A percentile compares a stretch with the other conserved stretches of the same genome.
Evolutionary conservation across 2,113 vertebrate genomes (phyloP).

Genomic region (Anarhynchus alexandrinus): DNA sequence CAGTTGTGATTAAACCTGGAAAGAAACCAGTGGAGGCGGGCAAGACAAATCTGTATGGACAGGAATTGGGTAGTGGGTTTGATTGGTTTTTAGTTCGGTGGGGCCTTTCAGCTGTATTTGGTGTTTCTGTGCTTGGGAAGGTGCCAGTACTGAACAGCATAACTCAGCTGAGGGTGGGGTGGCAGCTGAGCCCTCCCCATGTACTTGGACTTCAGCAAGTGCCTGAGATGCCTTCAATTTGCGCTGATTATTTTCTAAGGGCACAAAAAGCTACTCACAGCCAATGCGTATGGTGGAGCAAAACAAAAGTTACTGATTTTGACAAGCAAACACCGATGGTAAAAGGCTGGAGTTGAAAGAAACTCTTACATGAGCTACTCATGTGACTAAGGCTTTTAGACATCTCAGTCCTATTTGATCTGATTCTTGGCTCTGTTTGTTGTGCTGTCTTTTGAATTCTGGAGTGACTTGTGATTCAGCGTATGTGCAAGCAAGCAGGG

Average conservation of each 20-base stretch:
- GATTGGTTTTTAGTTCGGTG: not conserved
- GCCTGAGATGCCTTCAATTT: not conserved
- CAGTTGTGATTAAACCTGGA: not conserved
- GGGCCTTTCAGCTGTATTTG: not conserved
- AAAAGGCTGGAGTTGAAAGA: not conserved
- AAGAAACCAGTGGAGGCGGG: not conserved
- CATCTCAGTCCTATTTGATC: not conserved
- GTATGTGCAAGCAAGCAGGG: accelerated
- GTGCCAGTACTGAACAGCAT: not conserved
- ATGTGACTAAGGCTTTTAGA: not conserved
- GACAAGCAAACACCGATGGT: not conserved
- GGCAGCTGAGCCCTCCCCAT: not conserved
- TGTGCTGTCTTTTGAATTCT: not conserved
- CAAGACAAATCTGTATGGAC: not conserved
- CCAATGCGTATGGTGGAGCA: accelerated
- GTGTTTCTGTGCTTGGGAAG: not conserved
- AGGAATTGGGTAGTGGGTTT: not conserved
- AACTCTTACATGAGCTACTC: not conserved
- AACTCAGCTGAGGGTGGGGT: not conserved
- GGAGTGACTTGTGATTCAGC: not conserved
- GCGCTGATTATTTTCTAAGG: not conserved
- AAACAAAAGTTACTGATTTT: not conserved
- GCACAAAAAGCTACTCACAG: not conserved
- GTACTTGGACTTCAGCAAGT: not conserved
- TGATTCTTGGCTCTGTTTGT: not conserved